These are phyloP conservation scores for Napeogenes inachia DNA, from an alignment of 2,888 invertebrate genomes.

Conservation along the genomic window DNA sequence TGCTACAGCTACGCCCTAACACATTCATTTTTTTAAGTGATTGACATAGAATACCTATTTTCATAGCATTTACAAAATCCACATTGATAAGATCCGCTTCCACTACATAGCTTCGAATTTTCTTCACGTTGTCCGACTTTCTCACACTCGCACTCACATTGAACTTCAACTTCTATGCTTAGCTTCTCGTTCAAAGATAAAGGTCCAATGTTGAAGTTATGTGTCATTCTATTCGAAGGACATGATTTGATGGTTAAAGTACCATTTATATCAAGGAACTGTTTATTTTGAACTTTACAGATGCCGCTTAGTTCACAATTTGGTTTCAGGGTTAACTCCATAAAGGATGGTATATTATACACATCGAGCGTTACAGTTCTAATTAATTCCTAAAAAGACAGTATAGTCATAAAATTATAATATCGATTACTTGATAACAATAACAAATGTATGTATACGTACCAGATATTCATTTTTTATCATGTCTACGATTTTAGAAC, in stretches of 20 bases:
- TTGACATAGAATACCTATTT: slow-evolving; percentile 41
- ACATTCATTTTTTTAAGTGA: not conserved
- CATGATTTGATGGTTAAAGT: slow-evolving; percentile 44
- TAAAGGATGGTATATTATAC: slow-evolving; percentile 33
- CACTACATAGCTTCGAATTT: slow-evolving; percentile 57
- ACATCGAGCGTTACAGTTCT: slow-evolving; percentile 34
- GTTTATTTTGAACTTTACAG: slow-evolving; percentile 39
- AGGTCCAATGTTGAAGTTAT: slow-evolving; percentile 54
- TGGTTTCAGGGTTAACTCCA: slow-evolving; percentile 42
- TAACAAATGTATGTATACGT: slow-evolving; percentile 36
- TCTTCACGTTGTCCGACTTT: slow-evolving; percentile 42
- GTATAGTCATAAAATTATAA: not conserved
- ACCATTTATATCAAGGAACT: slow-evolving; percentile 39
- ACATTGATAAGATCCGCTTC: slow-evolving; percentile 75
- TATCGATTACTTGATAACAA: not conserved
- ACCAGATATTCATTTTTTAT: slow-evolving; percentile 84
- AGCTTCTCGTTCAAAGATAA: slow-evolving; percentile 83
- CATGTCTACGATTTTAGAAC: slow-evolving; percentile 80
- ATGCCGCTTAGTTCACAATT: slow-evolving; percentile 38
- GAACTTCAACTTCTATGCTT: slow-evolving; percentile 80
- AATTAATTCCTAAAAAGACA: slow-evolving; percentile 41
- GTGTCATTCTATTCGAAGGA: slow-evolving; percentile 23
- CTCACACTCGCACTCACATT: slow-evolving; percentile 88
- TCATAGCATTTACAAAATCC: slow-evolving; percentile 80
- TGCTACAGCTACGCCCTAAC: too few relatives aligned